Evolutionary conservation across 1,140 invertebrate genomes (phyloP).

Genomic region (Solenopsis invicta): DNA sequence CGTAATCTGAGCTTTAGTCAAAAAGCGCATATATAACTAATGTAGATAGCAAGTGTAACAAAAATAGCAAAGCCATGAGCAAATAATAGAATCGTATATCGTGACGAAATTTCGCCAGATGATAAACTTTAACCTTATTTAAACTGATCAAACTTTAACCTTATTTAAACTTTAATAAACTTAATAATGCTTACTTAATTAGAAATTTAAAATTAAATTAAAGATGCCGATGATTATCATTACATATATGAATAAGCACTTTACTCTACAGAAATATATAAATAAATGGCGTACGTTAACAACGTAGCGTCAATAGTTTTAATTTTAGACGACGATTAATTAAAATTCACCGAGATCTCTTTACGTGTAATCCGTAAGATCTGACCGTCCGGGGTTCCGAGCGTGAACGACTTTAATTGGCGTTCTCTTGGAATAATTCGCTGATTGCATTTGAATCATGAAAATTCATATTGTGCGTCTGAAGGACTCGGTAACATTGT

Average conservation of each 20-base stretch:
- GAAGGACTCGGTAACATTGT: slow-evolving; percentile 48
- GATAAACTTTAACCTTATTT: neutral
- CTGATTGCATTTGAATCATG: slow-evolving; percentile 66
- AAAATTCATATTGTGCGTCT: slow-evolving; percentile 66
- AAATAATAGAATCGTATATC: neutral
- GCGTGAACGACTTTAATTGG: slow-evolving; percentile 74
- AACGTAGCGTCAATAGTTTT: slow-evolving; percentile 33
- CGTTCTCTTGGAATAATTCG: slow-evolving; percentile 64
- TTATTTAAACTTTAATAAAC: too few relatives aligned
- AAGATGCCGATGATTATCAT: neutral
- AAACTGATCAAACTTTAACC: neutral
- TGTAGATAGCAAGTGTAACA: neutral
- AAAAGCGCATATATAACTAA: neutral
- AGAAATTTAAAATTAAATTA: slow-evolving; percentile 1
- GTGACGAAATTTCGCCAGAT: neutral
- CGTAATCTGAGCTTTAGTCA: neutral
- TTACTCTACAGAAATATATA: neutral
- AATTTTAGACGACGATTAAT: slow-evolving; percentile 61
- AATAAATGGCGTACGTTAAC: neutral
- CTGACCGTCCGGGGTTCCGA: slow-evolving; percentile 55
- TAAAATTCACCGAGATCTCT: slow-evolving; percentile 68
- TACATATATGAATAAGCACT: slow-evolving; percentile 1
- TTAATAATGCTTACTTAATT: neutral
- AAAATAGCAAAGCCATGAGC: neutral
- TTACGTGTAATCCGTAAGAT: slow-evolving; percentile 64